Base-by-base conservation (phyloP, 2,888 invertebrate species). In the Heteromyza rotundicornis region DNA sequence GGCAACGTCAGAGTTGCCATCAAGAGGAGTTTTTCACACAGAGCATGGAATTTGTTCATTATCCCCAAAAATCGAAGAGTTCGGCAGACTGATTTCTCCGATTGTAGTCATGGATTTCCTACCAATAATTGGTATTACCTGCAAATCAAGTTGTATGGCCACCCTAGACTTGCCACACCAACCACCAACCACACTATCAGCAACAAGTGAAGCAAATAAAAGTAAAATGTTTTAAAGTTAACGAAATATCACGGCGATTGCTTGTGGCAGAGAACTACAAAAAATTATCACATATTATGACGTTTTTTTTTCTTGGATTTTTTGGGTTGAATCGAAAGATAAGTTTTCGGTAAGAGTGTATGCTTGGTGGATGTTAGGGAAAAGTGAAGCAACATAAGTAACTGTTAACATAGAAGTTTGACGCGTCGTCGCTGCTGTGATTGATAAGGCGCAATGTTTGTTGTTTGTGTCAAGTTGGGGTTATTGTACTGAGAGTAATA, bases 241-340 rank as follows among this genome's bases (percentile, higher is more conserved):
- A 32, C 32, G 32, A 32, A 32, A 32, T 32, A 8, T 12, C 32
- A 12, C 32, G 32, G 32, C 12, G 32, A 12, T 32, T 8, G 12
- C 32, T 32, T 5, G 32, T 32, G 32, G 32, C 32, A 32, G 32
- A 32, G 32, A 32, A 12, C 32, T 8, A 32, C 32, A 32, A n/a
- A 32, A 53, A 53, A 53, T 53, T 53, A 53, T 53, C 53, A 27
- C 7, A 53, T 27, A 53, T 53, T 53, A 53, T 53, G 53, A 53
- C 53, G 53, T 32, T 32, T 53, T 32, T 14, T 32, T 32, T 32
- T 32, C 12, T 32, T 32, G 12, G 5, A 32, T 5, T 32, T 32
- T 32, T 32, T 32, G 32, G 22, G 54, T 54, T 54, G 54, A 54
- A 36, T 36, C 36, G 19, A 36, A 14, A 54, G 54, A 54, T 54